Base-by-base conservation (phyloP, 37 sponge, comb jelly and placozoan species). In the Crambe crambe region DNA sequence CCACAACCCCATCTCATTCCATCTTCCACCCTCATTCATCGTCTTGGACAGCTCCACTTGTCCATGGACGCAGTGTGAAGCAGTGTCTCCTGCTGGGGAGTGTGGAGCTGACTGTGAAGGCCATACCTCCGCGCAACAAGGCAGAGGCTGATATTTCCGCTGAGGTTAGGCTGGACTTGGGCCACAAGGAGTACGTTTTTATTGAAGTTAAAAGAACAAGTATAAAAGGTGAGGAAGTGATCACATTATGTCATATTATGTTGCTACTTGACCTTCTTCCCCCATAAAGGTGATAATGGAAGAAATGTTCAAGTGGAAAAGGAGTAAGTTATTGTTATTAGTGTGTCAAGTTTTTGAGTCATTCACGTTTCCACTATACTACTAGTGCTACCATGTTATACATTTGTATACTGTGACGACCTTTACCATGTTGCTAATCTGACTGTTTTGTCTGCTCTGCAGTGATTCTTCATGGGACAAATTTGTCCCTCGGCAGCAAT, bases 21-120 rank as follows among this genome's bases (percentile, higher is more conserved):
- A 34, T 65, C 5, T 65, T 65, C 35, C 66, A 65, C 10, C 66
- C 66, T 18, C 66, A 65, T 30, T 65, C 66, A 3, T 30, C 66
- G 5, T 65, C 35, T 5, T 65, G 66, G 66, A 18, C 32, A 5
- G 66, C 66, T 65, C 66, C 66, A 3, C 17, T 65, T 17, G 2
- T 31, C 2, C 66, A 65, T 30, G 34, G 34, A 2, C 66, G 30
- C 66, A 18, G 35, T 17, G 3, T 65, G 34, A 20, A 9, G 9
- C 66, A 77, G 65, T 37, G 78, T 27, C 23, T 77, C 3, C 78
- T 77, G 35, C 64, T 77, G 21, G 78, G 78, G 8, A 25, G 42
- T 60, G 78, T 60, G n/a, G 23, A 61, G 38, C 39, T 77, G 36
- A 36, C 64, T 2, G 65, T 77, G 42, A 77, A 77, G 29, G 78